Base-by-base conservation (phyloP, 2,113 vertebrate species). In the Bufo bufo region DNA sequence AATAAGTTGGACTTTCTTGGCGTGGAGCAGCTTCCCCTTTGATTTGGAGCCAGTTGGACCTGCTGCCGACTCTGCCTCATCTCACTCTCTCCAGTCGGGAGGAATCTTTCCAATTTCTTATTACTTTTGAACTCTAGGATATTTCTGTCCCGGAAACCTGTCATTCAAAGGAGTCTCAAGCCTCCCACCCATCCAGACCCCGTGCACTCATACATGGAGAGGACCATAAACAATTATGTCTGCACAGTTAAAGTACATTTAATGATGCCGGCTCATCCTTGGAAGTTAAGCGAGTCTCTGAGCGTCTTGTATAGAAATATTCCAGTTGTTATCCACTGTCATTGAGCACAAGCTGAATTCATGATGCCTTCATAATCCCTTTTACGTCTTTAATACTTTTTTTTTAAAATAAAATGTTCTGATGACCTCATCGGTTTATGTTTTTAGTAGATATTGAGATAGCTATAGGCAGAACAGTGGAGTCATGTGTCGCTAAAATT, bases 11-110 rank as follows among this genome's bases (percentile, higher is more conserved):
- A 14, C 74, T 84, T 56, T 89, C 81, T 89, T 84, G 71, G 87
- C 87, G 65, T 16, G 6, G 72, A 45, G 72, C 72, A 45, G 71
- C 72, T 84, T 75, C 61, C 82, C 82, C 82, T 89, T 89, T 89
- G 87, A 89, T 89, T 78, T 89, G 59, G 16, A 20, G 87, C 87
- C 87, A 89, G 82, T 84, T 89, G 87, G 87, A 84, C 81, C 81
- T 84, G 87, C 81, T 52, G 74, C 49, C 63, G 69, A 69, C 81
- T 84, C 87, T 89, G 87, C 87, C 87, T 84, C 87, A 78, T 84
- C 72, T 89, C 81, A 84, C 74, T 89, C 87, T 84, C 87, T 89
- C 87, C 87, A 89, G 87, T 77, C 72, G 23, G 77, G 63, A 80
- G 77, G 84, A 58, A 84, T 78, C 84, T 82, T 89, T 89, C 84